Evolutionary conservation across 2,113 vertebrate genomes (phyloP).

Genomic region (Notarius quadriscutis): DNA sequence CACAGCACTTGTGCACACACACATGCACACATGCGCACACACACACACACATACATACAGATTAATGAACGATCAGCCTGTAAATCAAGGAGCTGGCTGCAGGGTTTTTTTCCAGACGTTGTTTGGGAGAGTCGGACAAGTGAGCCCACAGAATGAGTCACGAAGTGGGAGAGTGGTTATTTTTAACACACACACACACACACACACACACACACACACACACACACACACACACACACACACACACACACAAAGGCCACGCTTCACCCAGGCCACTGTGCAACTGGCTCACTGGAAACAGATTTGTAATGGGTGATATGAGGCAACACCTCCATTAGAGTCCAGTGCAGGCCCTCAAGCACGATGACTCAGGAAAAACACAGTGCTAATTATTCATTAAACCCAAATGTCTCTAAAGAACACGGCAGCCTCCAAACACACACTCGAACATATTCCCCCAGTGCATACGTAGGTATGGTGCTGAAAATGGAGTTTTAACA

Average conservation of each 20-base stretch:
- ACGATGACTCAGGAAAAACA: constrained; percentile 55
- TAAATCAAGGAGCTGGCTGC: constrained; percentile 55
- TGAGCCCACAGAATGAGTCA: constrained; percentile 55
- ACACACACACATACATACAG: constrained; percentile 23
- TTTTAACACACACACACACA: constrained; percentile 45
- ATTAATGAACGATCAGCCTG: constrained; percentile 48
- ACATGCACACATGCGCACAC: constrained; percentile 14
- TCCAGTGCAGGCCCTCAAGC: constrained; percentile 45
- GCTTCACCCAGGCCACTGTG: constrained; percentile 36
- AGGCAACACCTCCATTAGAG: constrained; percentile 56
- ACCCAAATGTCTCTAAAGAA: constrained; percentile 46
- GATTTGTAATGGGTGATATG: constrained; percentile 41
- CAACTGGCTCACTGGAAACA: constrained; percentile 49
- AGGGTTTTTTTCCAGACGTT: constrained; percentile 58
- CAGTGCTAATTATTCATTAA: constrained; percentile 55
- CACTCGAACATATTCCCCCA: constrained; percentile 37
- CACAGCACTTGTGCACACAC: constrained; percentile 6
- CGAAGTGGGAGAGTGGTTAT: constrained; percentile 59
- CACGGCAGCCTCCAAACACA: constrained; percentile 36
- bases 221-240: constrained; percentile 12
- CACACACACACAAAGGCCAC: constrained; percentile 8
- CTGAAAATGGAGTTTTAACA: constrained; percentile 50
- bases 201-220: constrained; percentile 18
- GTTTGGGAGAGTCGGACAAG: constrained; percentile 55
- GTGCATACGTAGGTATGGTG: constrained; percentile 11